Base-by-base conservation (phyloP, 92 coral and sea anemone species). In the Heteractis magnifica region DNA sequence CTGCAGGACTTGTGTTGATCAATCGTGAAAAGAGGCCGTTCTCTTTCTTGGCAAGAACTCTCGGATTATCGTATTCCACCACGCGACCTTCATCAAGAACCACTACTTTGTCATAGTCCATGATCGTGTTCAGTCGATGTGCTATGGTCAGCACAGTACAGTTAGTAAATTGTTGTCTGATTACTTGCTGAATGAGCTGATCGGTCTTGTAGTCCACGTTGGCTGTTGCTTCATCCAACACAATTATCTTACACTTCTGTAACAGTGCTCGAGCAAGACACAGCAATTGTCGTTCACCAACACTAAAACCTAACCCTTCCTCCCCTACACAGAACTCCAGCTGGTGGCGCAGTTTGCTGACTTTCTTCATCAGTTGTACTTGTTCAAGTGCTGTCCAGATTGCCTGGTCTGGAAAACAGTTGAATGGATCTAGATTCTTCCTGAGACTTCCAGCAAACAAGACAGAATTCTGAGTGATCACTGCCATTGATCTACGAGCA, bases 71-170 rank as follows among this genome's bases (percentile, higher is more conserved):
- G 51, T 71, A 71, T 12, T 71, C 76, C 11, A 23, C 76, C 41
- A 71, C 76, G 26, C 19, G 64, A 70, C 75, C 75, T 12, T 70
- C 26, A 26, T 70, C 44, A 70, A 70, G 75, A 18, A 70, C 75
- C 75, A 70, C 75, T 70, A 70, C 75, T 21, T 70, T 70, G 75
- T 70, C 75, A 70, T 70, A 70, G 75, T 70, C 75, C 75, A 70
- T 70, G 75, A 70, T 70, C 49, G 75, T 70, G 75, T 70, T 70
- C 41, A 70, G 20, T 70, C 75, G 75, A 21, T 70, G 75, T 70
- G 75, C 75, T 70, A 70, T 70, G 75, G 75, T 70, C 44, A 70
- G 16, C 34, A 70, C 75, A 20, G 75, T 70, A 70, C 75, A 70
- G 41, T 70, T 70, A 20, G 75, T 70, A 8, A 70, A 70, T 10